Evolutionary conservation across 2,888 invertebrate species (phyloP).

Genomic region (Tigriopus californicus): DNA sequence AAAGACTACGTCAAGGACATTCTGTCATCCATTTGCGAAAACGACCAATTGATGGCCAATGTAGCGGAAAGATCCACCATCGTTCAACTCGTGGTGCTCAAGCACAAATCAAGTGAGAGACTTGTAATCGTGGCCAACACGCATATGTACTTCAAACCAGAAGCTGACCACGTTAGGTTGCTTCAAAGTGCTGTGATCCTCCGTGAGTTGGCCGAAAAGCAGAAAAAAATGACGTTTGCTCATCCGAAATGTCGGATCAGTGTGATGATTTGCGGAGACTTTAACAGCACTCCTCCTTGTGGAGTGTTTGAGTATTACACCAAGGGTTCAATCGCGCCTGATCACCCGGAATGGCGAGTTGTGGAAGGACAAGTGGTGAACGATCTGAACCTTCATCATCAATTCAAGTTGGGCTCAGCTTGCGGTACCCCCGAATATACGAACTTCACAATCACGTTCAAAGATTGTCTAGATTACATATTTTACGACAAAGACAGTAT

Average conservation of each 20-base stretch:
- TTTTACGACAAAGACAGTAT: slow-evolving; percentile 50
- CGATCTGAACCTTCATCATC: slow-evolving; percentile 43
- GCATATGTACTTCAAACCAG: slow-evolving; percentile 81
- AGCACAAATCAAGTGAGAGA: neutral
- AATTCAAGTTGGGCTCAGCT: slow-evolving; percentile 47
- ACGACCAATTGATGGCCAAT: slow-evolving; percentile 37
- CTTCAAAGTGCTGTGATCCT: slow-evolving; percentile 59
- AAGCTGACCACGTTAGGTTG: slow-evolving; percentile 70
- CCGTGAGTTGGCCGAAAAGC: slow-evolving; percentile 31
- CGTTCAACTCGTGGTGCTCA: slow-evolving; percentile 33
- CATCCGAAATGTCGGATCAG: slow-evolving; percentile 35
- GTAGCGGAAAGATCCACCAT: slow-evolving; percentile 46
- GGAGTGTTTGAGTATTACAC: slow-evolving; percentile 44
- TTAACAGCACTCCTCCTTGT: slow-evolving; percentile 67
- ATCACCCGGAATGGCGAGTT: slow-evolving; percentile 47
- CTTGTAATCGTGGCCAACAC: slow-evolving; percentile 46
- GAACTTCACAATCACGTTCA: slow-evolving; percentile 60
- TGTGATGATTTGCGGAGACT: slow-evolving; percentile 71
- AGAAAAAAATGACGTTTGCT: slow-evolving; percentile 22
- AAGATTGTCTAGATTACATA: slow-evolving; percentile 79
- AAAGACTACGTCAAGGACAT: slow-evolving; percentile 27
- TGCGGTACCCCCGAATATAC: slow-evolving; percentile 67
- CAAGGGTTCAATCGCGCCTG: slow-evolving; percentile 34
- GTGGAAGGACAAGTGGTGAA: slow-evolving; percentile 38
- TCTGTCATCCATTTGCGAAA: slow-evolving; percentile 34